These are phyloP conservation scores for Ibidorhyncha struthersii DNA, from an alignment of 2,113 vertebrate species.

Conservation along the genomic window DNA sequence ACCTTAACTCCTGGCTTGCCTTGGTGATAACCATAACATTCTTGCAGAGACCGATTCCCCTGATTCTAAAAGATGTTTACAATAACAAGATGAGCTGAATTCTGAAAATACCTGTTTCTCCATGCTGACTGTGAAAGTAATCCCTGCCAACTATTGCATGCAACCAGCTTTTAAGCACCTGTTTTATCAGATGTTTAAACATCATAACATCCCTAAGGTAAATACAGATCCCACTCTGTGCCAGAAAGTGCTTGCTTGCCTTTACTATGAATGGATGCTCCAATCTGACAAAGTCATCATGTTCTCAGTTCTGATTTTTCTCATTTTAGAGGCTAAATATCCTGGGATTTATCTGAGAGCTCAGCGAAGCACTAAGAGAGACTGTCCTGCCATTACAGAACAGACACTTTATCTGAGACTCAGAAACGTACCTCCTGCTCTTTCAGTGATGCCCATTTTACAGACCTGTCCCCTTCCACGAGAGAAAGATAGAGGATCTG, in stretches of 20 bases:
- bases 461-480: background rate
- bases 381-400: background rate
- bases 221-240: background rate
- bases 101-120: background rate
- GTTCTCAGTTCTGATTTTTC: background rate
- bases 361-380: background rate
- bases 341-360: background rate
- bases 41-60: background rate
- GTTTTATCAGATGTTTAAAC: background rate
- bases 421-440: background rate
- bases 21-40: background rate
- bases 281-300: background rate
- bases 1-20: background rate
- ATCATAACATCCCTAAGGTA: background rate
- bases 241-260: background rate
- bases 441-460: background rate
- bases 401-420: background rate
- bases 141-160: background rate
- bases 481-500: background rate
- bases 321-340: background rate
- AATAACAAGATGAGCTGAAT: background rate
- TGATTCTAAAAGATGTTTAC: background rate
- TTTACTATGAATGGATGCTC: background rate
- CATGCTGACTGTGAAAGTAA: background rate
- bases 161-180: background rate